Base-by-base conservation (phyloP, 2,797 vertebrate species). In the Karalla daura region DNA sequence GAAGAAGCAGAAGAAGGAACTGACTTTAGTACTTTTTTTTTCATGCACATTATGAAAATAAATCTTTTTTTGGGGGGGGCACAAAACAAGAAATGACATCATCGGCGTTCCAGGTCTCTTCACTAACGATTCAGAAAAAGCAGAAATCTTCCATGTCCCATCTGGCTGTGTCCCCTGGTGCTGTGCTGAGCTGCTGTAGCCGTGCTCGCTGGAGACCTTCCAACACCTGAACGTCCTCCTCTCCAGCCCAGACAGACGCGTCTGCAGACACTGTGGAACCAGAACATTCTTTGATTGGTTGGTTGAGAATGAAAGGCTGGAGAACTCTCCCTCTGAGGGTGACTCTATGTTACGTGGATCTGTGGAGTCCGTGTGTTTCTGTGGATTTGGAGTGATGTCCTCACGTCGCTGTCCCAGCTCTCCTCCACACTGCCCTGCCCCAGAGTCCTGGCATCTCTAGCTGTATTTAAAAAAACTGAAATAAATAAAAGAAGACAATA, bases 381-480 rank as follows among this genome's bases (percentile, higher is more conserved):
- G 83, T 90, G 86, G 82, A 86, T 81, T 74, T 84, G 74, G 70
- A 84, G 75, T 87, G 7, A 64, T 80, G 56, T 83, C 78, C 70
- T 82, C 60, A 61, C 72, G 54, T 91, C 83, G 84, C 80, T 84
- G 77, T 84, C 76, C 74, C 77, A 87, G 62, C 80, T 58, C 74
- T 85, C 74, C 68, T 81, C 80, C 73, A 84, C 85, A 87, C 88
- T 88, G 83, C 86, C 86, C 88, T 60, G 71, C 78, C 85, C 89
- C 79, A 81, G 66, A 88, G 81, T 89, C 83, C 86, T 86, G 92
- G 90, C 92, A 91, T 90, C 91, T 92, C 88, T 91, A 88, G 90
- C 91, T 93, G 89, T 94, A 93, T 93, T 94, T 91, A 90, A 91
- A 85, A 76, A 80, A 73, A 63, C 28, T 46, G n/a, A 45, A 30